Evolutionary conservation across 2,888 invertebrate species (phyloP).

Genomic region (Erebia palarica): DNA sequence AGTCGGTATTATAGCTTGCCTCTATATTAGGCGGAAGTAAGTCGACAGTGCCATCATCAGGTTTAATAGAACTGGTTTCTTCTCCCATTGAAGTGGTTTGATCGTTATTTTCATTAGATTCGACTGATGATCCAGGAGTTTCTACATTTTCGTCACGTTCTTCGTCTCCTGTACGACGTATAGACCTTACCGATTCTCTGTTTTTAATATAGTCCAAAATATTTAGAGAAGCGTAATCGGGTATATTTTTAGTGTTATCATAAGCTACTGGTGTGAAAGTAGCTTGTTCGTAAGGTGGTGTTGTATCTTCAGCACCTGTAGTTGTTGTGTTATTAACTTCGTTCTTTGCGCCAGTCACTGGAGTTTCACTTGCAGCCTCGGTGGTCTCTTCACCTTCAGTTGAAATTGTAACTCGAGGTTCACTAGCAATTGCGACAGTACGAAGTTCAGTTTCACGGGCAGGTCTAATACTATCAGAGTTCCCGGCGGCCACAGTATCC

Average conservation of each 20-base stretch:
- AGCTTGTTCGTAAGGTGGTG: slow-evolving; percentile 16
- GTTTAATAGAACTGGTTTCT: slow-evolving; percentile 2
- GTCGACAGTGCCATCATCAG: slow-evolving; percentile 29
- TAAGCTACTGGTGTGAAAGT: slow-evolving; percentile 22
- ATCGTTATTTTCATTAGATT: slow-evolving; percentile 17
- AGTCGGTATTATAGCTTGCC: slow-evolving; percentile 34
- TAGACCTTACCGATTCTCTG: slow-evolving; percentile 25
- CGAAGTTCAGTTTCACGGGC: slow-evolving; percentile 19
- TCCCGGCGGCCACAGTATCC: background rate
- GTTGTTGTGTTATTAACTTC: slow-evolving; percentile 23
- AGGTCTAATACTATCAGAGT: slow-evolving; percentile 11
- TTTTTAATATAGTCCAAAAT: slow-evolving; percentile 35
- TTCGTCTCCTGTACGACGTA: slow-evolving; percentile 26
- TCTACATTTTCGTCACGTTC: slow-evolving; percentile 8
- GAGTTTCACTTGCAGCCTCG: slow-evolving; percentile 15
- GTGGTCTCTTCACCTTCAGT: slow-evolving; percentile 23
- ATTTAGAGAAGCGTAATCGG: slow-evolving; percentile 30
- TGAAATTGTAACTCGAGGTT: slow-evolving; percentile 3
- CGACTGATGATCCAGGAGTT: slow-evolving; percentile 18
- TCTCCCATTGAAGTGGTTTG: slow-evolving; percentile 14
- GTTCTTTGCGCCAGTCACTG: slow-evolving; percentile 22
- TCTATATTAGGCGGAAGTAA: slow-evolving; percentile 33
- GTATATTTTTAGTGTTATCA: slow-evolving; percentile 30
- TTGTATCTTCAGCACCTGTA: slow-evolving; percentile 22
- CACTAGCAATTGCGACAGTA: slow-evolving; percentile 10